These are phyloP conservation scores for Ploceus nigricollis DNA, from an alignment of 2,113 vertebrate species.

Conservation along the genomic window DNA sequence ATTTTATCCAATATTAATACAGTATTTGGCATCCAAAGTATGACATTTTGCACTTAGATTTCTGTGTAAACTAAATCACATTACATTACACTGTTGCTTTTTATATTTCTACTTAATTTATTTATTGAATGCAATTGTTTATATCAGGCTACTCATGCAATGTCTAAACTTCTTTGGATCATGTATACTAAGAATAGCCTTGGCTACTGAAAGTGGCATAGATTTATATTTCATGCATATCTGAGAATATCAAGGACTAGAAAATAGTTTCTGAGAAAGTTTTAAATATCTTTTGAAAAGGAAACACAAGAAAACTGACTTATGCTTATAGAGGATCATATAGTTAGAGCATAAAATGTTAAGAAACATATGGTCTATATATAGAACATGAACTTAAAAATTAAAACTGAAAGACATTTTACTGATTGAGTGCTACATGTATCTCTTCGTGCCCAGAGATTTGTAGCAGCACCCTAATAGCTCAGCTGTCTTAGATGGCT, in stretches of 20 bases:
- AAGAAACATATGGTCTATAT: neutral
- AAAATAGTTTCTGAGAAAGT: neutral
- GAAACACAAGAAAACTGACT: neutral
- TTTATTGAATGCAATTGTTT: slow-evolving; percentile 25
- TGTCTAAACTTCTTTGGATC: slow-evolving; percentile 10
- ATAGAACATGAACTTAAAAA: neutral
- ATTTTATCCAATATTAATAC: neutral
- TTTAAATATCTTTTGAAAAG: neutral
- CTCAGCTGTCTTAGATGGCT: too few relatives aligned
- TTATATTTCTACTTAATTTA: slow-evolving; percentile 21
- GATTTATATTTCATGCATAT: neutral
- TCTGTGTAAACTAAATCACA: neutral
- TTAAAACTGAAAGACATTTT: neutral
- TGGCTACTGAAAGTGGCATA: neutral
- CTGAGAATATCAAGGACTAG: neutral
- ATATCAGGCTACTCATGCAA: neutral
- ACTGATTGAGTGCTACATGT: neutral
- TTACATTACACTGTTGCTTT: neutral
- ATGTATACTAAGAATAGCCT: neutral
- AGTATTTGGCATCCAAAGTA: neutral
- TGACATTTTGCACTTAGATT: neutral
- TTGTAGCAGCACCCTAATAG: too few relatives aligned
- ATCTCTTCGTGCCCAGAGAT: too few relatives aligned
- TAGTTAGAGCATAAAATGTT: neutral
- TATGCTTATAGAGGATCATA: neutral